Base-by-base conservation (phyloP, 2,797 vertebrate species). In the Dendrocincla tyrannina region DNA sequence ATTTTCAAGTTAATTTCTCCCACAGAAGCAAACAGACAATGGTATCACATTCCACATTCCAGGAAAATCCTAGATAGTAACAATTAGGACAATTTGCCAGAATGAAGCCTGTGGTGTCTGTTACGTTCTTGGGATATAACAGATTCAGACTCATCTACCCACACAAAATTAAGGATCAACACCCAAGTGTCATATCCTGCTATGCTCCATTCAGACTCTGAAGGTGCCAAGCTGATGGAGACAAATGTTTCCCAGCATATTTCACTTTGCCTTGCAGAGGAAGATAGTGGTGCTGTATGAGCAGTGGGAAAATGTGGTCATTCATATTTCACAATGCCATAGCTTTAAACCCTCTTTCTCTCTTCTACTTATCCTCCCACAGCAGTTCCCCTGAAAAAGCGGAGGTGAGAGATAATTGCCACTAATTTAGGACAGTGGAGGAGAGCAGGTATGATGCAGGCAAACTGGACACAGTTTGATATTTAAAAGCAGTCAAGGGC, bases 1-100 rank as follows among this genome's bases (percentile, higher is more conserved):
- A 81, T 75, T 72, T 85, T 82, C 37, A 82, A 52, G 42, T 3
- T 7, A 68, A 67, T 64, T 89, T 73, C 55, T 82, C 49, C 4
- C 19, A 30, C 4, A 6, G 42, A 78, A 68, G 9, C 5, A 9
- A 53, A 32, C 5, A 39, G 33, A 46, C 37, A 62, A 16, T 60
- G 35, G 35, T 25, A 33, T 14, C 17, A 47, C 2, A 4, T 42
- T 73, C 24, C 15, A 46, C 0, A 1, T 52, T 52, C 49, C 10
- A 52, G 50, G 5, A 60, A 93, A 75, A 18, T 76, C 5, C 49
- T 49, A 44, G 19, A 35, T 5, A 37, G 23, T 20, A 60, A 77
- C 0, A 0, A 30, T 0, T 41, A 16, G 33, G 30, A 23, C 17
- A 74, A 70, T 69, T 28, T 53, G 5, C 15, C 30, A 53, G 12